Conservation (phyloP, 2,888 invertebrate genomes). For the Gandaritis pyraliata region DNA sequence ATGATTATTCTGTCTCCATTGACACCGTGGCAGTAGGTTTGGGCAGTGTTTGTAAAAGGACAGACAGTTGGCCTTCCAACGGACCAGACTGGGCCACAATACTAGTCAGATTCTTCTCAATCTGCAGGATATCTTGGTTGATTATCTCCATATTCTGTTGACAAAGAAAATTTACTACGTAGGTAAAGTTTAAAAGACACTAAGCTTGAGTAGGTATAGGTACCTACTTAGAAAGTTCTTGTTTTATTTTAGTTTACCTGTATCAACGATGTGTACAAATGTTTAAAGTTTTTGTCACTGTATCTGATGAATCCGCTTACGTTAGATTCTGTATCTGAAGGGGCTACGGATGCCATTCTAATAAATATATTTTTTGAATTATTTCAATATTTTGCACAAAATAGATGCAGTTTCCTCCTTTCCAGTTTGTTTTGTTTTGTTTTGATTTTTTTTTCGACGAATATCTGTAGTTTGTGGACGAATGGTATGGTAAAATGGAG, state of each 20-base stretch:
- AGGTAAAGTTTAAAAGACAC: background rate
- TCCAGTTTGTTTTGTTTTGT: no score
- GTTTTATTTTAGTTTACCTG: conserved; percentile 51
- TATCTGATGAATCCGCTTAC: conserved; percentile 77
- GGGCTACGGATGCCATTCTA: conserved; percentile 65
- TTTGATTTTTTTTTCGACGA: no score
- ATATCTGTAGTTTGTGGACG: no score
- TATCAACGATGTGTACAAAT: conserved; percentile 68
- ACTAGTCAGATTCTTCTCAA: conserved; percentile 71
- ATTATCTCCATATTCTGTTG: conserved; percentile 74
- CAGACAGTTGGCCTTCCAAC: conserved; percentile 66
- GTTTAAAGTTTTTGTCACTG: conserved; percentile 66
- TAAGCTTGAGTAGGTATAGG: no score
- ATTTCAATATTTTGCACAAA: no score
- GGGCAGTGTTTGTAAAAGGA: conserved; percentile 66
- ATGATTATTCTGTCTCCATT: conserved; percentile 66
- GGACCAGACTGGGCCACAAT: conserved; percentile 67
- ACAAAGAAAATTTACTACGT: conserved; percentile 13
- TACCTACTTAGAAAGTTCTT: no score
- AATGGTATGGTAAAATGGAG: no score
- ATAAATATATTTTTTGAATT: no score
- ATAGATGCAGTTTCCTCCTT: no score
- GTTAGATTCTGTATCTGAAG: conserved; percentile 76
- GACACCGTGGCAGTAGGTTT: conserved; percentile 56
- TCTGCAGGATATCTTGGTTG: conserved; percentile 70